These are phyloP conservation scores for Tetragnatha montana DNA, from an alignment of 2,888 invertebrate genomes.

Conservation along the genomic window DNA sequence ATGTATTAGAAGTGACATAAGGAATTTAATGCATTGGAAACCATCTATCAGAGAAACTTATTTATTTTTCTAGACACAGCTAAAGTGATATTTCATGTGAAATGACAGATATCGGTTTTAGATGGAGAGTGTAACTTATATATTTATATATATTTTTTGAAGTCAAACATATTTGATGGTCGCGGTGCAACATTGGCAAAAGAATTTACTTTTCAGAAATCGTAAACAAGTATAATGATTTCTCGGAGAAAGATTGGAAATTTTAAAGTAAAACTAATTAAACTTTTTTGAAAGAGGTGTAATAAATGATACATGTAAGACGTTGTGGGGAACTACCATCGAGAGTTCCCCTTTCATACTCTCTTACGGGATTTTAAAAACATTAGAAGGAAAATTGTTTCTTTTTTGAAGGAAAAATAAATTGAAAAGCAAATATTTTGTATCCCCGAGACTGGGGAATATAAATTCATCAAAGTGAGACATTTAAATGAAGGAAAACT, in stretches of 20 bases:
- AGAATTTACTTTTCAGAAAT: neutral
- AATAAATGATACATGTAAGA: neutral
- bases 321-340: neutral
- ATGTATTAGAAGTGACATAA: constrained; percentile 29
- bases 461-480: too few relatives aligned
- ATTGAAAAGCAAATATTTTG: neutral
- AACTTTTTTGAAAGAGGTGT: neutral
- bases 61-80: constrained; percentile 37
- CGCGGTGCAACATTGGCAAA: constrained; percentile 4
- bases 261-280: neutral
- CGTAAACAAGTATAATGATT: constrained; percentile 1
- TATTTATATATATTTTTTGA: constrained; percentile 33
- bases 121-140: constrained; percentile 34
- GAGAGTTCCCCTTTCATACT: neutral
- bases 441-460: neutral
- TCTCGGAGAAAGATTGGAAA: neutral
- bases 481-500: too few relatives aligned
- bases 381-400: neutral
- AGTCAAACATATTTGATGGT: constrained; percentile 41
- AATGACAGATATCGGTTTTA: constrained; percentile 53
- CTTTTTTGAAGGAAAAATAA: neutral
- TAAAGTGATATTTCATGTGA: constrained; percentile 49
- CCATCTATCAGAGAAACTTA: constrained; percentile 47
- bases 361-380: neutral
- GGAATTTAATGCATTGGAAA: constrained; percentile 53